Percentiles rank a stretch among this genome's conserved stretches.
These are phyloP conservation scores for Bugula neritina DNA, from an alignment of 2,888 invertebrate species.

Conservation along the genomic window DNA sequence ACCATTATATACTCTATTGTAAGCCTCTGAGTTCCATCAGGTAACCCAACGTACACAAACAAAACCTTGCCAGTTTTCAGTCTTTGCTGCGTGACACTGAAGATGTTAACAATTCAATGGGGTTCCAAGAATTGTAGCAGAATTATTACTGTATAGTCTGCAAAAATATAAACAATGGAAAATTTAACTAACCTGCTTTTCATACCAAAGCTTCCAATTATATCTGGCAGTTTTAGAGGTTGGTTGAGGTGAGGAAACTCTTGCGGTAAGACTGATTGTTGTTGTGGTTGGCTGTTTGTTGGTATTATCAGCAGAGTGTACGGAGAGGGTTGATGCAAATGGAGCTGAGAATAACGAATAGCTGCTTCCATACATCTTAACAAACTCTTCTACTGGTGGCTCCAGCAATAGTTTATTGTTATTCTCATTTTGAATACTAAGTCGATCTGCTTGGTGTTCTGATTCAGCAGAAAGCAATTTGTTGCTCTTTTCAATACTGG, in stretches of 20 bases:
- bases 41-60: too few relatives aligned
- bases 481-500: not conserved
- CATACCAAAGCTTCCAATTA: conserved; percentile 9
- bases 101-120: too few relatives aligned
- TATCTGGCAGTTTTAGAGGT: not conserved
- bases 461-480: not conserved
- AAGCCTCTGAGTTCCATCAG: too few relatives aligned
- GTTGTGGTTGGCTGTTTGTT: conserved; percentile 13
- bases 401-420: not conserved
- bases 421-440: not conserved
- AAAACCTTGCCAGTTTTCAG: too few relatives aligned
- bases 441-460: not conserved
- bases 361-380: not conserved
- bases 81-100: too few relatives aligned
- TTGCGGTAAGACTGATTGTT: not conserved
- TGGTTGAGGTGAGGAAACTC: not conserved
- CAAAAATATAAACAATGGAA: too few relatives aligned
- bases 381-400: not conserved
- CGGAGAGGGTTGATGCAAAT: not conserved
- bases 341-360: conserved; percentile 12
- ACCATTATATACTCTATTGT: too few relatives aligned
- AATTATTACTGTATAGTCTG: too few relatives aligned
- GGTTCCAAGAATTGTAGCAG: too few relatives aligned
- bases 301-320: not conserved
- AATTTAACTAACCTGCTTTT: not conserved